Evolutionary conservation across 2,888 invertebrate genomes (phyloP).

Genomic region (Himalopsyche anomala): DNA sequence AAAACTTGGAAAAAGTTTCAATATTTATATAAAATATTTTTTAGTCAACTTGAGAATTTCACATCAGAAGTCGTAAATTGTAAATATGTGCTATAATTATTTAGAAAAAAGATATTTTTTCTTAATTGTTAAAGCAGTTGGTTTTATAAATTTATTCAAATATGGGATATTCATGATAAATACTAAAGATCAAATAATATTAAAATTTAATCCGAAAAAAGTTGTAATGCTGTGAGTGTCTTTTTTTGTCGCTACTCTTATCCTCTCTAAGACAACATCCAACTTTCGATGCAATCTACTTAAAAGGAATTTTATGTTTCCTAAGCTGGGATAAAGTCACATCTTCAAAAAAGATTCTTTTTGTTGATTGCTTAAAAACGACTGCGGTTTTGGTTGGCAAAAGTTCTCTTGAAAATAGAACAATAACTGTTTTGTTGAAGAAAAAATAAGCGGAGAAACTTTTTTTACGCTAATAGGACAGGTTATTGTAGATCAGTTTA

Average conservation of each 20-base stretch:
- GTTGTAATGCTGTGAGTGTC: background rate
- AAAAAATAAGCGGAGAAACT: background rate
- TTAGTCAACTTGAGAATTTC: no score
- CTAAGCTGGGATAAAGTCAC: slow-evolving; percentile 52
- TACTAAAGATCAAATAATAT: background rate
- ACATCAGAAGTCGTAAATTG: no score
- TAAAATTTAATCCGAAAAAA: background rate
- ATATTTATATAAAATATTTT: no score
- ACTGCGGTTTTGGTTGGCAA: slow-evolving; percentile 32
- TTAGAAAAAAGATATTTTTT: no score
- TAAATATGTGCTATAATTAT: no score
- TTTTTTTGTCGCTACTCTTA: slow-evolving; percentile 27
- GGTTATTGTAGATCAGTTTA: no score
- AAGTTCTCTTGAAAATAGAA: slow-evolving; percentile 10
- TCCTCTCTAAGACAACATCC: slow-evolving; percentile 49
- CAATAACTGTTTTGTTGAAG: background rate
- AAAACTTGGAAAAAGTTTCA: no score
- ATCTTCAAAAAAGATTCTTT: slow-evolving; percentile 46
- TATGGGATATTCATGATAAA: background rate
- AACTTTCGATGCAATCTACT: slow-evolving; percentile 56
- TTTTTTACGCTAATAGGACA: background rate
- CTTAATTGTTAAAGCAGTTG: no score
- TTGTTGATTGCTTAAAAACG: slow-evolving; percentile 46
- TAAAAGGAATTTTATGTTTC: slow-evolving; percentile 62
- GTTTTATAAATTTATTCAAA: no score